phyloP scores from a whole-genome alignment of 2,888 invertebrate genomes.

The Brenthis ino region DNA sequence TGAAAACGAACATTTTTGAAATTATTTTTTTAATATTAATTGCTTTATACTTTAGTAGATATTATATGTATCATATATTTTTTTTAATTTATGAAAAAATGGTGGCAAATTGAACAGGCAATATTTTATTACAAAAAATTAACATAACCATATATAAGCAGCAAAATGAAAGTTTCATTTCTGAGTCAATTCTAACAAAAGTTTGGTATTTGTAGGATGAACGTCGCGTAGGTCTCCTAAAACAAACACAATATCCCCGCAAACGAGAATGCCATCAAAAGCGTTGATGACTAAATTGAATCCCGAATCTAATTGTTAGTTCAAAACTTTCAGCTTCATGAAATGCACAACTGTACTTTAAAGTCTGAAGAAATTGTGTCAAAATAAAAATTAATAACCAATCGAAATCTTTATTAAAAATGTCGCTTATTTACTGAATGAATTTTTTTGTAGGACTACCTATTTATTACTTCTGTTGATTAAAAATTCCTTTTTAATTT shows the following conservation, averaged over 20 bases:
- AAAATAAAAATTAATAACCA: constrained; percentile 23
- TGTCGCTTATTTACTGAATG: constrained; percentile 2
- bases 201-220: not conserved
- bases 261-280: constrained; percentile 10
- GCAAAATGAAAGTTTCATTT: not conserved
- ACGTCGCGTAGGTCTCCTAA: constrained; percentile 6
- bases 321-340: constrained; percentile 17
- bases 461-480: constrained; percentile 5
- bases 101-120: no score
- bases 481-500: not conserved
- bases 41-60: no score
- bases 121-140: no score
- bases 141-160: no score
- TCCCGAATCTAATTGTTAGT: constrained; percentile 35
- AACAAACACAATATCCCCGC: constrained; percentile 7
- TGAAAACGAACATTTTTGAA: no score
- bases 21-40: no score
- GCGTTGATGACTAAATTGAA: constrained; percentile 19
- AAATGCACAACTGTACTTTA: constrained; percentile 20
- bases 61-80: no score
- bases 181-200: not conserved
- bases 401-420: constrained; percentile 9
- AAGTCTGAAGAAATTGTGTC: not conserved
- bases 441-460: not conserved
- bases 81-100: no score